Evolutionary conservation across 2,888 invertebrate genomes (phyloP), one percentile per base, ranked within the genome.

Genomic region (Trichogramma evanescens): DNA sequence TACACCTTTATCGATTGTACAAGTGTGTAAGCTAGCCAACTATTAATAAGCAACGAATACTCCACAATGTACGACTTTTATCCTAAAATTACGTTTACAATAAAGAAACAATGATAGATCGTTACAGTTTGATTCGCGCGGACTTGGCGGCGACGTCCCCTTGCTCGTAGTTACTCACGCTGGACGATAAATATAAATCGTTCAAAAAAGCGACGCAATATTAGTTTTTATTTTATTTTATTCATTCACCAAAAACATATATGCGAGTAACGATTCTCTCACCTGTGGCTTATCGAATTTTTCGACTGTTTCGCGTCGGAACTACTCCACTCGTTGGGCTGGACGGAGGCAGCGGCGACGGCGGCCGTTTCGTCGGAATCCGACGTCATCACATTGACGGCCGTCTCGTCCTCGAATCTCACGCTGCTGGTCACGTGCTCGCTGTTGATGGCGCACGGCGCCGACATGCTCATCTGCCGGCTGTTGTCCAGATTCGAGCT

Each of bases 371-470:
- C 52, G 42, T 69, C 54, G 68, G 67, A 52, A 60, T 70, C 68
- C 76, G 50, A 66, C 71, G 67, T 71, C 75, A 66, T 26, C 70
- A 73, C 74, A 68, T 76, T 65, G 26, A 71, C 78, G 1, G 82
- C 81, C 59, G 82, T 80, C 70, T 83, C 83, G 69, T 82, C 82
- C 64, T 83, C 86, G 70, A 89, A 89, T 75, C 88, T 89, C 2
- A 89, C 88, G 3, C 26, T 26, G 26, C 26, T 26, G 1, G 86
- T 85, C 1, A 82, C 81, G 70, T 85, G 85, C 54, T 89, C 89
- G 65, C 89, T 78, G 73, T 90, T 89, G 70, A 93, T 92, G 53
- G 91, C 91, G 59, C 91, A 90, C 0, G 93, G 93, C 0, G 93
- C 93, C 0, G 93, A 93, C 79, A 88, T 86, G 67, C 92, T 92